Evolutionary conservation across 2,113 vertebrate species (phyloP).

Genomic region (Micromys minutus): DNA sequence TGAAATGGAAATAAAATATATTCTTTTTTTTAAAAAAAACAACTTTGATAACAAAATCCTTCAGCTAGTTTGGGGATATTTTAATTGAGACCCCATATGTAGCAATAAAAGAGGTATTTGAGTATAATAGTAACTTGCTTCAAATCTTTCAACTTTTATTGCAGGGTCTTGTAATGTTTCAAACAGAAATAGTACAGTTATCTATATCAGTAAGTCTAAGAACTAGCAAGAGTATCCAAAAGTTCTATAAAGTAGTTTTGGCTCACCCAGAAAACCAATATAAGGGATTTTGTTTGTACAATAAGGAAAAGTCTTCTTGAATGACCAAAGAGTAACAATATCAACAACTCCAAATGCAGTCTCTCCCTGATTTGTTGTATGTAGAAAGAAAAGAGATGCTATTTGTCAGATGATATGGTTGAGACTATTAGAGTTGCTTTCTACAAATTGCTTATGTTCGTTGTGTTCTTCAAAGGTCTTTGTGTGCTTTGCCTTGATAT

Average conservation of each 20-base stretch:
- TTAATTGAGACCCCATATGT: slow-evolving; percentile 38
- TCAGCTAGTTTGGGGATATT: not conserved
- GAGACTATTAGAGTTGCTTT: not conserved
- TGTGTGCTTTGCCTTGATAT: not conserved
- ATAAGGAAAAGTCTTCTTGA: not conserved
- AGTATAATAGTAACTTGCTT: not conserved
- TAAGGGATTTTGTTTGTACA: not conserved
- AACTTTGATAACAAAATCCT: slow-evolving; percentile 48
- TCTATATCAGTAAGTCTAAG: not conserved
- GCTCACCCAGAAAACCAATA: no score
- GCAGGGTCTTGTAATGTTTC: not conserved
- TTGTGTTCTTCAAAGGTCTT: accelerated
- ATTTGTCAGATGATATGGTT: not conserved
- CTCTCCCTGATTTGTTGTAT: not conserved
- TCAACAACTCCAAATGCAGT: not conserved
- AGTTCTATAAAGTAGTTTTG: not conserved
- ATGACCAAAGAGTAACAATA: not conserved
- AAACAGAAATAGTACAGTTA: slow-evolving; percentile 8
- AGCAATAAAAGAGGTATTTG: not conserved
- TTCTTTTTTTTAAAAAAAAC: no score
- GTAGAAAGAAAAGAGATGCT: not conserved
- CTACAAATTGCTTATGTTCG: not conserved
- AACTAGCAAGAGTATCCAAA: not conserved
- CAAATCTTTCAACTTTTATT: not conserved
- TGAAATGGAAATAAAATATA: no score